These are phyloP conservation scores for Psococerastis gibbosa DNA, from an alignment of 2,888 invertebrate species.

Conservation along the genomic window DNA sequence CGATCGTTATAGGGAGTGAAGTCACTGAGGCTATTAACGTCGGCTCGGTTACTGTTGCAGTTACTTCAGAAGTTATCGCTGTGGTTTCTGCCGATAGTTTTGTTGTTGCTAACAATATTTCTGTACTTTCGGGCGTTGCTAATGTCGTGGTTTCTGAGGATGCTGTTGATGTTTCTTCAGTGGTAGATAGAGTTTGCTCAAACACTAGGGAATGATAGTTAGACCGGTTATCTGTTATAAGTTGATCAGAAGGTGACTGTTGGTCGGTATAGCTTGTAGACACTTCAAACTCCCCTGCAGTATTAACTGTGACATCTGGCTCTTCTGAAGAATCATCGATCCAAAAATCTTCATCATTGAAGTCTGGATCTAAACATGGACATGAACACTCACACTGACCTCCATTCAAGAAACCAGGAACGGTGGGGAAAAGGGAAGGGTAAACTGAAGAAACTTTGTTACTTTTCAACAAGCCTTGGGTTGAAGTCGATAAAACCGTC, in stretches of 20 bases:
- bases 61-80: neutral
- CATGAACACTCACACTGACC: constrained; percentile 57
- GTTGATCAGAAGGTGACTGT: too few species aligned
- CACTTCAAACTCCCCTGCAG: neutral
- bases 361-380: constrained; percentile 38
- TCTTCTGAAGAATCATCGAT: too few species aligned
- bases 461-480: too few species aligned
- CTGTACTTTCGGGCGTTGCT: constrained; percentile 2
- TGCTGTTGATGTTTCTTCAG: constrained; percentile 2
- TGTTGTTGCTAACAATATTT: too few species aligned
- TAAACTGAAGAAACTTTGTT: too few species aligned
- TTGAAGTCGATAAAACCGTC: neutral
- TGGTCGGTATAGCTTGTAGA: neutral
- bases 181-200: constrained; percentile 11
- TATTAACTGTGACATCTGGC: neutral
- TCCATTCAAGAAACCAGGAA: constrained; percentile 26
- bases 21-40: neutral
- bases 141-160: constrained; percentile 5
- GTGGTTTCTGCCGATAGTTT: constrained; percentile 10
- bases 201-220: too few species aligned
- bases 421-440: neutral
- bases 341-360: constrained; percentile 21
- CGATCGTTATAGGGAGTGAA: too few species aligned
- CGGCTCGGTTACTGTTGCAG: neutral
- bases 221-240: too few species aligned